These are phyloP conservation scores for Eristalis intricaria DNA, from an alignment of 2,888 invertebrate species.

Conservation along the genomic window DNA sequence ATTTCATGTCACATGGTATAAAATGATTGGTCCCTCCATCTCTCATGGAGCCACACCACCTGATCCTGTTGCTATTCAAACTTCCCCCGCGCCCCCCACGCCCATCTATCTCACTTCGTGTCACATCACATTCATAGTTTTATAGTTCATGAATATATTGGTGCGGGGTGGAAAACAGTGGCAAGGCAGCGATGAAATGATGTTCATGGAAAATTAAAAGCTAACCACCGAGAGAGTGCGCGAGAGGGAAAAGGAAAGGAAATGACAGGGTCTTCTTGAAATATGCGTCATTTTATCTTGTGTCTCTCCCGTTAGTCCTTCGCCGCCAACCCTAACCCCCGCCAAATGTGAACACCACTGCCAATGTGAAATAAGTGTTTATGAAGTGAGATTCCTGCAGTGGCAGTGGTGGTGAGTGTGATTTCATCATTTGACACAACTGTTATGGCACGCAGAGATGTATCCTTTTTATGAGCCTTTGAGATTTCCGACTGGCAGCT, in stretches of 20 bases:
- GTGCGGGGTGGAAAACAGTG: background rate
- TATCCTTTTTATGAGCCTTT: slow-evolving; percentile 63
- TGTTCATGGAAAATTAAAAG: slow-evolving; percentile 67
- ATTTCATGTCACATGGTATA: slow-evolving; percentile 19
- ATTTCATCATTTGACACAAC: slow-evolving; percentile 60
- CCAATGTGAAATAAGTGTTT: slow-evolving; percentile 59
- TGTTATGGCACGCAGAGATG: slow-evolving; percentile 51
- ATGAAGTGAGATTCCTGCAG: slow-evolving; percentile 35
- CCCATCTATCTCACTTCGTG: slow-evolving; percentile 28
- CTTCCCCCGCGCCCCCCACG: background rate
- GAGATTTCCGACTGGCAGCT: slow-evolving; percentile 53
- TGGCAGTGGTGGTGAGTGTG: slow-evolving; percentile 2
- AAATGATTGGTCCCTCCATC: slow-evolving; percentile 18
- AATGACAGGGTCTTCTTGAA: slow-evolving; percentile 29
- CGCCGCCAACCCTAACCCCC: background rate
- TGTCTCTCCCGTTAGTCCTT: background rate
- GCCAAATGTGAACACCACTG: slow-evolving; percentile 8
- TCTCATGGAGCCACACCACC: background rate
- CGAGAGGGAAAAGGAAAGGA: background rate
- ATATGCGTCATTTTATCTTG: slow-evolving; percentile 7
- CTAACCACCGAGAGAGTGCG: slow-evolving; percentile 12
- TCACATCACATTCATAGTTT: slow-evolving; percentile 55
- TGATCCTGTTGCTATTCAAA: slow-evolving; percentile 47
- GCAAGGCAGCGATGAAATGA: background rate
- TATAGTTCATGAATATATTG: slow-evolving; percentile 58